Evolutionary conservation across 2,797 vertebrate genomes (phyloP).

Genomic region (Peromyscus attwateri): DNA sequence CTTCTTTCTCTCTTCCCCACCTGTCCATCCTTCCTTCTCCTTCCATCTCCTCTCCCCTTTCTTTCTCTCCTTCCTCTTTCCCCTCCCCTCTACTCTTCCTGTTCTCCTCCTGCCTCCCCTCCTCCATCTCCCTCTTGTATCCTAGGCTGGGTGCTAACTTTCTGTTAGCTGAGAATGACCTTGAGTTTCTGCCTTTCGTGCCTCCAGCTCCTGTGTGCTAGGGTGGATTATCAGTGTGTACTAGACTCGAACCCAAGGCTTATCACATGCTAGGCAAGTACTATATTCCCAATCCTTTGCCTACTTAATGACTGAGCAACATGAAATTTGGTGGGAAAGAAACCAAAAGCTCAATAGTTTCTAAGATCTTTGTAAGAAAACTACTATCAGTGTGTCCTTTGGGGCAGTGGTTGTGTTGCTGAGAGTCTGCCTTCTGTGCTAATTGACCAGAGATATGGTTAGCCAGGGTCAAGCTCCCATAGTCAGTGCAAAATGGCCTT

Average conservation of each 20-base stretch:
- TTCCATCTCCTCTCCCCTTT: too few relatives aligned
- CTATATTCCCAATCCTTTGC: neutral
- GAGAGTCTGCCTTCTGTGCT: slow-evolving; percentile 48
- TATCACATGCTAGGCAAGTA: neutral
- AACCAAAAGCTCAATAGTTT: slow-evolving; percentile 26
- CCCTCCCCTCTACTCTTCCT: neutral
- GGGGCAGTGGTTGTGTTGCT: slow-evolving; percentile 3
- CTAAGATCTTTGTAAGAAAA: slow-evolving; percentile 13
- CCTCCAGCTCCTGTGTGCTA: neutral
- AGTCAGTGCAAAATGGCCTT: neutral
- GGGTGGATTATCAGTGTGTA: neutral
- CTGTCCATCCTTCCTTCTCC: too few relatives aligned
- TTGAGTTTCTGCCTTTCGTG: neutral
- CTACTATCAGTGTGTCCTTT: neutral
- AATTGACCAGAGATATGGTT: slow-evolving; percentile 17
- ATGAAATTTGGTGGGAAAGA: slow-evolving; percentile 32
- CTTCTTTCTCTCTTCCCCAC: too few relatives aligned
- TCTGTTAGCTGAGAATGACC: neutral
- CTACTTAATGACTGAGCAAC: slow-evolving; percentile 34
- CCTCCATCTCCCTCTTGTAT: neutral
- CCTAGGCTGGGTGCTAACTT: neutral
- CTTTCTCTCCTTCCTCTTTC: too few relatives aligned
- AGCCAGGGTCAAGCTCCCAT: neutral
- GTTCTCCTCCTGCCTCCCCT: neutral
- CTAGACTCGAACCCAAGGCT: neutral